A percentile compares a stretch with the other conserved stretches of the same genome.
These are phyloP conservation scores for Tholera decimalis DNA, from an alignment of 2,888 invertebrate species.

Conservation along the genomic window DNA sequence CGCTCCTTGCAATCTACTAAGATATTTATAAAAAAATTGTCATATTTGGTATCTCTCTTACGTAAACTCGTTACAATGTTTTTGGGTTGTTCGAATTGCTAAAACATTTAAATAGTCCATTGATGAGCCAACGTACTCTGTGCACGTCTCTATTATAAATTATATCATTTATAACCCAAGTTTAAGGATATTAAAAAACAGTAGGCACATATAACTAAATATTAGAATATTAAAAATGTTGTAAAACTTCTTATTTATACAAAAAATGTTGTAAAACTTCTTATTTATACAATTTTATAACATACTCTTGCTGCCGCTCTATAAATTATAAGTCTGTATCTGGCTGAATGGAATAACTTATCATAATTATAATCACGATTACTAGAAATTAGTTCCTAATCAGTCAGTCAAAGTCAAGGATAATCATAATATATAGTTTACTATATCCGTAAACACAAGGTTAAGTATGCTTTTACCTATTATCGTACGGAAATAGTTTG, in stretches of 20 bases:
- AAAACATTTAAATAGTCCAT: background rate
- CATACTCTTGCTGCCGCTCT: background rate
- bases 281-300: conserved; percentile 20
- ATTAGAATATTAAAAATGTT: conserved; percentile 14
- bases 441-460: background rate
- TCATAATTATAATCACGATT: background rate
- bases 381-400: background rate
- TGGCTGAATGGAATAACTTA: background rate
- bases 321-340: conserved; percentile 7
- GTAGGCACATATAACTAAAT: background rate
- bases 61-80: too few relatives aligned
- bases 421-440: background rate
- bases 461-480: background rate
- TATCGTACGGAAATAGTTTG: background rate
- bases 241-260: conserved; percentile 27
- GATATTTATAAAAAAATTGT: too few relatives aligned
- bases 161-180: background rate
- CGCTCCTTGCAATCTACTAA: too few relatives aligned
- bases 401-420: background rate
- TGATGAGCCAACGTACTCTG: background rate
- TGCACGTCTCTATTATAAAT: background rate
- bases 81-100: background rate
- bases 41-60: too few relatives aligned
- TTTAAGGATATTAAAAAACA: conserved; percentile 9
- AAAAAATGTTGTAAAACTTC: conserved; percentile 22